These are phyloP conservation scores for Proteles cristata DNA, from an alignment of 2,113 vertebrate species.

Conservation along the genomic window DNA sequence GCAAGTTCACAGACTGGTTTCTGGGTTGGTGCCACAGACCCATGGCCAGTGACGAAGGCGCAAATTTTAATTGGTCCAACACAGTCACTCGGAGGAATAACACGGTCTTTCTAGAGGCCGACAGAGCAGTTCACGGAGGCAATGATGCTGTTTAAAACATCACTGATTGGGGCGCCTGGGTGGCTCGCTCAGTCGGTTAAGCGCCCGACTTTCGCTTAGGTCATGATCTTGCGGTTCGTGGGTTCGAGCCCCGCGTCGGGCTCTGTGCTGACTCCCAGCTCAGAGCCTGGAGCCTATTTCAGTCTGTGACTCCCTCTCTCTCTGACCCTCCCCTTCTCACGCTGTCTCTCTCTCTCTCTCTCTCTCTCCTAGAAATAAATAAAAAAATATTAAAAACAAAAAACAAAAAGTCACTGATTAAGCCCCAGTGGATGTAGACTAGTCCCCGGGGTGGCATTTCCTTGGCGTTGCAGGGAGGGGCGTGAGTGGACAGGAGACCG, in stretches of 20 bases:
- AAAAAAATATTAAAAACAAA: neutral
- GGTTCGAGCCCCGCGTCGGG: rapidly evolving
- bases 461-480: neutral
- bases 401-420: neutral
- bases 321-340: neutral
- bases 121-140: neutral
- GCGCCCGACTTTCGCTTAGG: neutral
- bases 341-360: neutral
- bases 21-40: neutral
- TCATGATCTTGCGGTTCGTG: neutral
- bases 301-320: neutral
- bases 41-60: neutral
- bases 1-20: neutral
- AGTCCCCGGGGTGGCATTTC: neutral
- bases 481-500: neutral
- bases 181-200: neutral
- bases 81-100: neutral
- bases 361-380: neutral
- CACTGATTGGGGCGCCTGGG: neutral
- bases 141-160: neutral
- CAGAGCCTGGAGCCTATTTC: no score
- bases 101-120: neutral
- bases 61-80: neutral
- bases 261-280: neutral
- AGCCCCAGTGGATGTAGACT: neutral